Conservation (phyloP, 2,797 vertebrate genomes). For the Podarcis siculus region DNA sequence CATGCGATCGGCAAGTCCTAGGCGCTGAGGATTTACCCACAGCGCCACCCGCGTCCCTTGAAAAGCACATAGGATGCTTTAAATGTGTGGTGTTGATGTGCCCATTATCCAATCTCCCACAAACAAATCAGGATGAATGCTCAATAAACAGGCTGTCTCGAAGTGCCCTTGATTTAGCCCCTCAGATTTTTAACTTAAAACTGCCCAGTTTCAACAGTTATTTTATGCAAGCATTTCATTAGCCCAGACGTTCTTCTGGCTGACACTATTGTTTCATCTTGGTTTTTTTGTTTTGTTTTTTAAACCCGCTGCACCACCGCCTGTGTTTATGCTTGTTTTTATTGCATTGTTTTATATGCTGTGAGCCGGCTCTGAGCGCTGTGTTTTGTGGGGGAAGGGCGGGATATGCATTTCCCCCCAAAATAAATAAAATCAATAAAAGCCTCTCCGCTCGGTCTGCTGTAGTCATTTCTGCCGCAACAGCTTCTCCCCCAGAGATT, state of each 20-base stretch:
- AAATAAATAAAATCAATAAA: background rate
- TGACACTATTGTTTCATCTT: background rate
- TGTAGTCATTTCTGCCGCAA: background rate
- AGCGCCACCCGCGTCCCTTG: no score
- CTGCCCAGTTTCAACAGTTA: background rate
- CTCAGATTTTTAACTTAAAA: no score
- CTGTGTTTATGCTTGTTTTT: background rate
- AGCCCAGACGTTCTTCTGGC: background rate
- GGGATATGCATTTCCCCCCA: background rate
- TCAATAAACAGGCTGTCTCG: no score
- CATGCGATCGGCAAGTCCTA: no score
- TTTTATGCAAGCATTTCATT: background rate
- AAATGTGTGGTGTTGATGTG: no score
- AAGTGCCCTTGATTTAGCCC: no score
- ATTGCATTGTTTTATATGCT: background rate
- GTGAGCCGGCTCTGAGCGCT: background rate
- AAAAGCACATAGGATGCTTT: no score
- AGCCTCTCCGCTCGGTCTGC: background rate
- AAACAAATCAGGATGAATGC: no score
- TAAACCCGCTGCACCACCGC: background rate
- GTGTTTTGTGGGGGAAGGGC: background rate
- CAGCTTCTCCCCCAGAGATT: background rate
- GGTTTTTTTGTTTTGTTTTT: background rate
- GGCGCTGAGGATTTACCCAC: no score
- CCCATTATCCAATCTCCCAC: no score